A percentile compares a stretch with the other conserved stretches of the same genome.
These are phyloP conservation scores for Polia nebulosa DNA, from an alignment of 2,888 invertebrate species.

Conservation along the genomic window DNA sequence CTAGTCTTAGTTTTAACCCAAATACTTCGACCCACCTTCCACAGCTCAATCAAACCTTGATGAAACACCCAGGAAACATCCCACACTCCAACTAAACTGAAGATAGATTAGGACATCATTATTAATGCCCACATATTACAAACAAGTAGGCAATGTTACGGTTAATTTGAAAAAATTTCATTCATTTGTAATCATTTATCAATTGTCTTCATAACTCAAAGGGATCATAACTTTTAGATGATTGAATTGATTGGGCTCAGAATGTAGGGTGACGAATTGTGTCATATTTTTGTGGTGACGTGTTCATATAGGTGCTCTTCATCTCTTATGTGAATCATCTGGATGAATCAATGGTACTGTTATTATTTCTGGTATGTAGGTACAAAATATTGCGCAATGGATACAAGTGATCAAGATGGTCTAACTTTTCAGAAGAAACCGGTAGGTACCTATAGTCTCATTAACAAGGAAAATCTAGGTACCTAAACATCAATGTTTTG, in stretches of 20 bases:
- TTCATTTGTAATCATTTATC: conserved; percentile 55
- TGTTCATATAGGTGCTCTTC: not conserved
- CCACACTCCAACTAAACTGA: conserved; percentile 11
- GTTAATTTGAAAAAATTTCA: conserved; percentile 56
- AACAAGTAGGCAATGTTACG: conserved; percentile 37
- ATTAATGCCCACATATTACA: conserved; percentile 37
- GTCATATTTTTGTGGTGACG: conserved; percentile 31
- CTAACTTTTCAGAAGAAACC: too few species aligned
- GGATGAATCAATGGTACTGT: not conserved
- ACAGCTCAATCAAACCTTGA: conserved; percentile 18
- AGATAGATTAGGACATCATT: conserved; percentile 39
- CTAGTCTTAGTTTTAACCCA: conserved; percentile 10
- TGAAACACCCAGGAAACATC: conserved; percentile 10
- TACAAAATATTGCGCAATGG: too few species aligned
- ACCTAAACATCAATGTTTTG: too few species aligned
- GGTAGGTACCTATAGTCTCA: too few species aligned
- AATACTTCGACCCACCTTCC: conserved; percentile 17
- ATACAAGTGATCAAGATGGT: too few species aligned
- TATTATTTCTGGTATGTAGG: too few species aligned
- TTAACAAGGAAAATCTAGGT: too few species aligned
- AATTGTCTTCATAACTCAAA: conserved; percentile 47
- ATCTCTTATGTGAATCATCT: conserved; percentile 13
- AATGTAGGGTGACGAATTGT: conserved; percentile 38
- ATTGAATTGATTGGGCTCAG: conserved; percentile 31
- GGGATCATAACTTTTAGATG: conserved; percentile 40